Evolutionary conservation across 2,888 invertebrate species (phyloP), one percentile per base, ranked within the genome.

Genomic region (Drosophila hamatofila): DNA sequence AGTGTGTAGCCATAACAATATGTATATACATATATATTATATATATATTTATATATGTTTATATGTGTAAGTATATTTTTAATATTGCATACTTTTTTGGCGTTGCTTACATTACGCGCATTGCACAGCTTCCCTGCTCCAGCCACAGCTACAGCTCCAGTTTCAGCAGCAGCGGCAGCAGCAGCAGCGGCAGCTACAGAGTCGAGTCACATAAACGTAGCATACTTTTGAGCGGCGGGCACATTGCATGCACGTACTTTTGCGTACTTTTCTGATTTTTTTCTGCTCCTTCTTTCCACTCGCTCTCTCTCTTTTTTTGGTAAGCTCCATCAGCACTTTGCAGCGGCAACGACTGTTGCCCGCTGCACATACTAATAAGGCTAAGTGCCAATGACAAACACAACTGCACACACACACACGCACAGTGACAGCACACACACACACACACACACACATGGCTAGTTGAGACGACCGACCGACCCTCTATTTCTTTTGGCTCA

Each of bases 381-480:
- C 87, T 88, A 88, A 87, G 88, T 88, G 88, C 76, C 86, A 86
- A 88, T 88, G 88, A 83, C 86, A 86, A 81, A 81, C 76, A 78
- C 74, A 68, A 73, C 75, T 72, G 72, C 80, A 78, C 25, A 49
- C 49, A 14, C 25, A 49, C 57, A 66, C 77, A 78, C 27, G 41
- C 57, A 66, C 70, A 72, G 64, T 54, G 48, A 69, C 27, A 75
- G 58, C 23, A 41, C 80, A 77, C 21, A 46, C 6, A 37, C 37
- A 37, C 52, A 54, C 48, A 49, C 39, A 62, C 52, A 52, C 35
- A 25, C 4, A 49, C 49, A 46, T 59, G 52, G 52, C 65, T 66
- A 58, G 49, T n/a, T 46, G 42, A 46, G 52, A 27, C 48, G 21
- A 35, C 35, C 48, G 14, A 6, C 7, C 42, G 48, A 48, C 14